Percentiles rank a stretch among this genome's conserved stretches.
Conservation (phyloP, 1,140 invertebrate genomes). For the Antheraea pernyi region DNA sequence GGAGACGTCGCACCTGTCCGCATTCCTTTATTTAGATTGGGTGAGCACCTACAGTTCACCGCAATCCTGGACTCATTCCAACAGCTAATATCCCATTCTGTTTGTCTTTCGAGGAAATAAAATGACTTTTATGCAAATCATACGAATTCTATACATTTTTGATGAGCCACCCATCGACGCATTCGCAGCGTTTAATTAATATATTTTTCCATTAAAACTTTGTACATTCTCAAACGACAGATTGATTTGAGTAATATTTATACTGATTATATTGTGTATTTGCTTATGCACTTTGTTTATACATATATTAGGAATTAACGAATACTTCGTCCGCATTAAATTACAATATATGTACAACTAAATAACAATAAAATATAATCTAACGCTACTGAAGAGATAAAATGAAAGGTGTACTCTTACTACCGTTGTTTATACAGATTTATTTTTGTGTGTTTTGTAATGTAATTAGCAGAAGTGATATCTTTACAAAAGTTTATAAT, state of each 20-base stretch:
- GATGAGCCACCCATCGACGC: conserved; percentile 77
- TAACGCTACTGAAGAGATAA: no score
- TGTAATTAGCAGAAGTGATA: no score
- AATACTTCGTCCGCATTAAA: no score
- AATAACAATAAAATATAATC: no score
- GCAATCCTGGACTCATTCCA: conserved; percentile 64
- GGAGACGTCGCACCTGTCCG: conserved; percentile 11
- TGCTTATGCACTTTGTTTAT: background rate
- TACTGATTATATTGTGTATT: background rate
- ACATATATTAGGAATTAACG: no score
- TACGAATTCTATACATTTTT: conserved; percentile 79
- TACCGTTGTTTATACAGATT: no score
- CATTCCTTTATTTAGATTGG: conserved; percentile 8
- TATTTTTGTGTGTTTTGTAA: no score
- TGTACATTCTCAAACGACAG: conserved; percentile 41
- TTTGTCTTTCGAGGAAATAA: conserved; percentile 78
- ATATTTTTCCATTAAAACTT: conserved; percentile 75
- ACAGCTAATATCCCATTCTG: conserved; percentile 75
- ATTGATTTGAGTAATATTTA: conserved; percentile 22
- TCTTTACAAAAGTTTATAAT: no score
- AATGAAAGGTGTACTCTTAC: no score
- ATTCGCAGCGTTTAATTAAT: conserved; percentile 80
- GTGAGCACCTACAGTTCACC: conserved; percentile 26
- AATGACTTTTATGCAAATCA: conserved; percentile 79
- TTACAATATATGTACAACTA: no score